Percentiles rank a stretch among this genome's conserved stretches.
Conservation (phyloP, 1,140 invertebrate species). For the Ericerus pela region DNA sequence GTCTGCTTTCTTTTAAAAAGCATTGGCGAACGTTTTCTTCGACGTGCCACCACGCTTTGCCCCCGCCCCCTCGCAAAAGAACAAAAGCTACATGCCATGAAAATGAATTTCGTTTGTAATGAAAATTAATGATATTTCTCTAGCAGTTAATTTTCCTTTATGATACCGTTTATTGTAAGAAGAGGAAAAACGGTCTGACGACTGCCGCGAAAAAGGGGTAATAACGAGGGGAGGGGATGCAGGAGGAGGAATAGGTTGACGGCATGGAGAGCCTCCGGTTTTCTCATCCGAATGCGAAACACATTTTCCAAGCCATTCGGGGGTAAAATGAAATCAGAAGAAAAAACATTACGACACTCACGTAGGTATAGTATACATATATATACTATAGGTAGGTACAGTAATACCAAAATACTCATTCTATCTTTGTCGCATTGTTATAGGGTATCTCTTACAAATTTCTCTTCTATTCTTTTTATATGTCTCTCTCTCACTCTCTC, state of each 20-base stretch:
- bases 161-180: slow-evolving; percentile 10
- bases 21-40: slow-evolving; percentile 1
- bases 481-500: no score
- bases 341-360: slow-evolving; percentile 3
- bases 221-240: neutral
- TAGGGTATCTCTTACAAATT: no score
- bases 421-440: no score
- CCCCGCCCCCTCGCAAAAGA: no score
- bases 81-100: slow-evolving; percentile 11
- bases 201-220: no score
- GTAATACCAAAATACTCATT: no score
- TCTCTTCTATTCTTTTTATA: no score
- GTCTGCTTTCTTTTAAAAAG: slow-evolving; percentile 9
- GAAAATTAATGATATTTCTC: slow-evolving; percentile 12
- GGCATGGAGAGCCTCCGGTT: neutral
- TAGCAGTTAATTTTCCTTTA: slow-evolving; percentile 11
- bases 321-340: neutral
- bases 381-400: no score
- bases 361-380: no score
- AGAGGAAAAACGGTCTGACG: no score
- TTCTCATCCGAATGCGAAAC: slow-evolving; percentile 7
- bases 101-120: slow-evolving; percentile 10
- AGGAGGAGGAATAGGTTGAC: neutral
- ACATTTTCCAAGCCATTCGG: neutral
- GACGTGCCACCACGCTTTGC: neutral